Evolutionary conservation across 1,140 invertebrate species (phyloP).

Genomic region (Drosophila nannoptera): DNA sequence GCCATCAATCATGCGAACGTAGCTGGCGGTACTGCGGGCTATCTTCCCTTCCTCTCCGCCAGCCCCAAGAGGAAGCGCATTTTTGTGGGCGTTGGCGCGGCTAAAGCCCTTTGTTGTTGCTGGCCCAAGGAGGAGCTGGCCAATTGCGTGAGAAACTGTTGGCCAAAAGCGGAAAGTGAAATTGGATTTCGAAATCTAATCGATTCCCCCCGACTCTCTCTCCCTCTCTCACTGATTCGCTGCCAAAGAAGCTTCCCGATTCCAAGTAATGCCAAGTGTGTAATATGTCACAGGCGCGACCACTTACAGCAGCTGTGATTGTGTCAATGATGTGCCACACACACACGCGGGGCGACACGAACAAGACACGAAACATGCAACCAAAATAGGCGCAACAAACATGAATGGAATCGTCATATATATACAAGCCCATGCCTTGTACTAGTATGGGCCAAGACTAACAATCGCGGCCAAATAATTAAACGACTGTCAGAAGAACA

Average conservation of each 20-base stretch:
- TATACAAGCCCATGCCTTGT: slow-evolving; percentile 20
- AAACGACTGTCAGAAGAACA: slow-evolving; percentile 74
- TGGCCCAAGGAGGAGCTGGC: slow-evolving; percentile 15
- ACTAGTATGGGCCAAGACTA: slow-evolving; percentile 37
- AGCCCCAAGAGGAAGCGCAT: slow-evolving; percentile 31
- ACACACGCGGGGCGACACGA: slow-evolving; percentile 1
- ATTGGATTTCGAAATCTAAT: neutral
- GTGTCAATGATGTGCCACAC: slow-evolving; percentile 60
- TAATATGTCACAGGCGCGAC: slow-evolving; percentile 28
- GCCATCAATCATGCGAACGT: slow-evolving; percentile 62
- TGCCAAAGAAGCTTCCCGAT: slow-evolving; percentile 2
- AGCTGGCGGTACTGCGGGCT: slow-evolving; percentile 21
- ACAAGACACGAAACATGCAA: slow-evolving; percentile 41
- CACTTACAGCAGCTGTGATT: slow-evolving; percentile 50
- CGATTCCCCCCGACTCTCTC: no score
- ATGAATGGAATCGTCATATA: slow-evolving; percentile 61
- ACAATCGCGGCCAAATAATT: slow-evolving; percentile 74
- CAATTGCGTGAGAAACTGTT: slow-evolving; percentile 52
- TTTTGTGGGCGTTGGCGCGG: slow-evolving; percentile 67
- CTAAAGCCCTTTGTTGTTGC: slow-evolving; percentile 52
- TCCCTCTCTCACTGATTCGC: no score
- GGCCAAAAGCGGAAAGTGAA: slow-evolving; percentile 1
- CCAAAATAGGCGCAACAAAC: slow-evolving; percentile 47
- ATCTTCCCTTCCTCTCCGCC: neutral
- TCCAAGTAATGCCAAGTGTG: slow-evolving; percentile 18